Base-by-base conservation (phyloP, 2,888 invertebrate species). In the Aspidiotus destructor region DNA sequence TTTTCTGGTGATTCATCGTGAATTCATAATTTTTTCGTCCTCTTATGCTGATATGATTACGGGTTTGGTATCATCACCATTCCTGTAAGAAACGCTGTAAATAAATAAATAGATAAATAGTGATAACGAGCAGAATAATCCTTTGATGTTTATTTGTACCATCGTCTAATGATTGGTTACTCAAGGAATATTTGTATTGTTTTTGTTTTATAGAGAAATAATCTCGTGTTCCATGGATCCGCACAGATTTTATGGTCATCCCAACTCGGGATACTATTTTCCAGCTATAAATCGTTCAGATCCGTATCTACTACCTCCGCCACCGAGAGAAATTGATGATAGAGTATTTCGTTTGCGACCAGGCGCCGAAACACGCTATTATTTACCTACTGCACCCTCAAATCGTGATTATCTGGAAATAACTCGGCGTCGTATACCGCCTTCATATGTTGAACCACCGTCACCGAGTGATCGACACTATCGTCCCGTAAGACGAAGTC, bases 231-330 rank as follows among this genome's bases (percentile, higher is more conserved):
- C 48, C n/a, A 67, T 67, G 67, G 67, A 67, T 67, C 67, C 67
- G 28, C 67, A 67, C 13, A 67, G 67, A 60, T 67, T 67, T 67
- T 67, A 60, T 16, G 67, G 67, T 7, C 65, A 65, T 17, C 67
- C 58, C 17, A 60, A 40, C 40, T 52, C 60, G 15, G 62, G 16
- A 10, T 60, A 67, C 58, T 67, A 67, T 58, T 58, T 57, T 10
- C 48, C 67, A 10, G 55, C 67, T n/a, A 9, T 67, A 1, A 60
- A 40, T 67, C 67, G 58, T 6, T 10, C 57, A 41, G 67, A 67
- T 52, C 17, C 60, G 13, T 67, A 60, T 28, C 60, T 60, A 60
- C 48, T 60, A 40, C 67, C 67, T 28, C 55, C 44, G 58, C 60
- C 67, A 40, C 64, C 64, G n/a, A 15, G 67, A 40, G 67, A 67